Evolutionary conservation across 30 jellyfish, hydroid and myxozoan genomes (phyloP).

Genomic region (Phacellophora camtschatica): DNA sequence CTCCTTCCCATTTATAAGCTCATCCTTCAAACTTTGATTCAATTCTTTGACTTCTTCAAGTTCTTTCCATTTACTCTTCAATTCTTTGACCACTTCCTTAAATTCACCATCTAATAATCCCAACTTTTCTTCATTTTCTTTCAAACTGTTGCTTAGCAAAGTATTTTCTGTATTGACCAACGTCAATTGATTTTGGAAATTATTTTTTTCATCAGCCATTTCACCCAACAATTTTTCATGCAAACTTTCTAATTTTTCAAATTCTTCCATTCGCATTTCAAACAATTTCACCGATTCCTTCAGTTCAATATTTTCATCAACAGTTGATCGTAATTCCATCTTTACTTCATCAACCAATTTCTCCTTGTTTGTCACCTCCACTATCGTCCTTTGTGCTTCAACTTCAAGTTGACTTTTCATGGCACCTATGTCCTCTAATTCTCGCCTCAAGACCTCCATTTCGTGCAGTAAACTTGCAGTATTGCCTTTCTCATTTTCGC

Average conservation of each 20-base stretch:
- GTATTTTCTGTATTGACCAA: too few relatives aligned
- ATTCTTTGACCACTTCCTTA: not conserved
- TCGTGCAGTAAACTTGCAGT: slow-evolving; percentile 27
- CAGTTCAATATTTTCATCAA: not conserved
- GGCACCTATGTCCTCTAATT: not conserved
- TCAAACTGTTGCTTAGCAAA: not conserved
- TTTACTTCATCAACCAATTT: not conserved
- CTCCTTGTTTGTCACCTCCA: not conserved
- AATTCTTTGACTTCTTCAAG: not conserved
- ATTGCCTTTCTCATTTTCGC: slow-evolving; percentile 38
- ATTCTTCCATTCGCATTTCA: not conserved
- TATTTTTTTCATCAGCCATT: too few relatives aligned
- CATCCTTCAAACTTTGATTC: not conserved
- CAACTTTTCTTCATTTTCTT: not conserved
- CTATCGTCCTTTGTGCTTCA: not conserved
- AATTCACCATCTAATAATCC: not conserved
- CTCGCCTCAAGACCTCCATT: slow-evolving; percentile 35
- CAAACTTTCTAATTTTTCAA: not conserved
- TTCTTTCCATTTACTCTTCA: not conserved
- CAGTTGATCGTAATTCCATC: not conserved
- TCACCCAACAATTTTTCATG: too few relatives aligned
- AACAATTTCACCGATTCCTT: not conserved
- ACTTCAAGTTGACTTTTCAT: not conserved
- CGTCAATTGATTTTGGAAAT: too few relatives aligned
- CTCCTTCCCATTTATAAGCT: not conserved